Conservation (phyloP, 2,888 invertebrate genomes). For the Toxonevra muliebris region DNA sequence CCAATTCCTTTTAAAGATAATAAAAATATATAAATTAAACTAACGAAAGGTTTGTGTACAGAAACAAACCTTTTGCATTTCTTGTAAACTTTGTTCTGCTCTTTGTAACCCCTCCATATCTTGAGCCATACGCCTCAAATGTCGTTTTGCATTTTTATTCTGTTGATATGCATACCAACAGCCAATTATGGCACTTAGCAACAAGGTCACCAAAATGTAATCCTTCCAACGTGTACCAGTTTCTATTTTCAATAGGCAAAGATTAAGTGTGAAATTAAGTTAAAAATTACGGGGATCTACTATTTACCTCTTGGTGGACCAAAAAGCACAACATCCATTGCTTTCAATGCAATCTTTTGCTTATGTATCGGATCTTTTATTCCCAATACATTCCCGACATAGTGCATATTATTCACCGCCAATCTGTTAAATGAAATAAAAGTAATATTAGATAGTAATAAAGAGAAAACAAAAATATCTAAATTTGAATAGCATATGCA, state of each 20-base stretch:
- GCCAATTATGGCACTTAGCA: slow-evolving; percentile 86
- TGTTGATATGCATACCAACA: slow-evolving; percentile 93
- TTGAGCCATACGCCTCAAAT: slow-evolving; percentile 90
- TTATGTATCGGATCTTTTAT: slow-evolving; percentile 98
- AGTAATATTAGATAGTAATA: background rate
- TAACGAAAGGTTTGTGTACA: background rate
- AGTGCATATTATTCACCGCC: slow-evolving; percentile 94
- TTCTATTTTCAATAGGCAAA: slow-evolving; percentile 66
- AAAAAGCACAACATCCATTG: slow-evolving; percentile 98
- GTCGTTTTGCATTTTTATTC: slow-evolving; percentile 85
- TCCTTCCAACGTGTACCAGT: slow-evolving; percentile 88
- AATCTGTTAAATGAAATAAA: slow-evolving; percentile 70
- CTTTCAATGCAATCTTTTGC: slow-evolving; percentile 95
- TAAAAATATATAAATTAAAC: background rate
- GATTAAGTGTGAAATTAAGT: slow-evolving; percentile 1
- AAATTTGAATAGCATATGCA: background rate
- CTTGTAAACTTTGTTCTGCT: slow-evolving; percentile 87
- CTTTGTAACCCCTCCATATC: slow-evolving; percentile 92
- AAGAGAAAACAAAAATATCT: background rate
- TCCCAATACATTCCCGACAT: slow-evolving; percentile 85
- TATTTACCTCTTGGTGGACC: slow-evolving; percentile 93
- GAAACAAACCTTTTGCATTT: slow-evolving; percentile 75
- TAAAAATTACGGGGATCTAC: background rate
- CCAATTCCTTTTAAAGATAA: slow-evolving; percentile 68
- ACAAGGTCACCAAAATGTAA: slow-evolving; percentile 82